Base-by-base conservation (phyloP, 2,797 vertebrate genomes). In the Heliangelus exortis region DNA sequence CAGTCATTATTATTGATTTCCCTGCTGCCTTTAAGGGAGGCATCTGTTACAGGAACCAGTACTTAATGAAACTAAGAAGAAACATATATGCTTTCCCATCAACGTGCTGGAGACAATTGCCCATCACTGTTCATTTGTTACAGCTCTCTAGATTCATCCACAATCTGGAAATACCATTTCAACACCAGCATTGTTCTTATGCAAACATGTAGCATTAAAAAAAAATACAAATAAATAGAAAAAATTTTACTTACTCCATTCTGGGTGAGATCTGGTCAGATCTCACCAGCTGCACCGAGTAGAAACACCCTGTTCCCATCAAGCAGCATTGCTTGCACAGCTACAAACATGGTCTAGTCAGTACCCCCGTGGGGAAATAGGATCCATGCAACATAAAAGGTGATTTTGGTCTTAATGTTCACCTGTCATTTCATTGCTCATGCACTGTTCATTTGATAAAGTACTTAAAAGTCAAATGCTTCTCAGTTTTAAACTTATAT, bases 1-100 rank as follows among this genome's bases (percentile, higher is more conserved):
- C 94, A 94, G 96, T 97, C 96, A 95, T 97, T 97, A 96, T 68
- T 96, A 98, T 97, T 94, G 97, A 97, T 96, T 95, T 92, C 79
- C 25, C 68, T 94, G 87, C 92, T 97, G 94, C 95, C 96, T 97
- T 96, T 95, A 92, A 96, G 95, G 83, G 91, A 97, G 71, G 86
- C 71, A 95, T 97, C 95, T 96, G 71, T 97, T 97, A 97, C 96
- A 96, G 94, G 92, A 97, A 97, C 93, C 94, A 82, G 96, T 95
- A 94, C 66, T 92, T 95, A 92, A 96, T 73, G 80, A 97, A 97
- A 96, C 93, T 80, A 68, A 67, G 67, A 91, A 93, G 94, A 91
- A 89, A 91, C 90, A 59, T 81, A 31, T 17, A 83, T 68, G 86
- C 84, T 95, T 97, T 97, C 94, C 97, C 94, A 96, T 96, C 97